Base-by-base conservation (phyloP, 2,797 vertebrate species). In the Miichthys miiuy region DNA sequence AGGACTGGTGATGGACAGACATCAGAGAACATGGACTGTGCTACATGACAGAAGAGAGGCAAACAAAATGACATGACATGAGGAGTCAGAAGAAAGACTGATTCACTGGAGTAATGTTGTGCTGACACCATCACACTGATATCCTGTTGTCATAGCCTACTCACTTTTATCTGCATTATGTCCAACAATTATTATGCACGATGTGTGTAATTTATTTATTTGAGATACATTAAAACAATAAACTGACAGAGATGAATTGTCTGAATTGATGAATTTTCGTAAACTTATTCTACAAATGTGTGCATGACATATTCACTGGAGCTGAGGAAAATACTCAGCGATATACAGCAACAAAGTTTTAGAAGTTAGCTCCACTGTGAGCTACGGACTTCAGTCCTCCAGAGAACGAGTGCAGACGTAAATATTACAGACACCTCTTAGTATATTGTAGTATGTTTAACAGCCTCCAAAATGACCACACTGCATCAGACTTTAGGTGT, bases 1-100 rank as follows among this genome's bases (percentile, higher is more conserved):
- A 91, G 50, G 61, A 58, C 34, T 48, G 23, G 2, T 50, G 68
- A 50, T n/a, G 14, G 27, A 41, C 30, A 50, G 16, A 61, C 38
- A 17, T 41, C 27, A 48, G 12, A 57, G 21, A 48, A 23, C 6
- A 11, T 27, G 23, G 41, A 27, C 17, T n/a, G 11, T 3, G n/a
- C 30, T 25, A 50, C 27, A 60, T 18, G 21, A 44, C 21, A 41
- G 21, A 61, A 52, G 47, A 30, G 4, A 14, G 14, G 42, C 1
- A 50, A 50, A 48, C 10, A 17, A 21, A 57, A 46, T 56, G 52
- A 5, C 60, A 47, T 46, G 21, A 27, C 41, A 25, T 14, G 25
- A 11, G 38, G 14, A 62, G 2, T 3, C 1, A 30, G 20, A 25
- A 25, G 23, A 47, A 23, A 12, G 12, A 30, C 4, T 38, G 34